phyloP scores from a whole-genome alignment of 2,888 invertebrate genomes.

The Pristionchus mayeri region DNA sequence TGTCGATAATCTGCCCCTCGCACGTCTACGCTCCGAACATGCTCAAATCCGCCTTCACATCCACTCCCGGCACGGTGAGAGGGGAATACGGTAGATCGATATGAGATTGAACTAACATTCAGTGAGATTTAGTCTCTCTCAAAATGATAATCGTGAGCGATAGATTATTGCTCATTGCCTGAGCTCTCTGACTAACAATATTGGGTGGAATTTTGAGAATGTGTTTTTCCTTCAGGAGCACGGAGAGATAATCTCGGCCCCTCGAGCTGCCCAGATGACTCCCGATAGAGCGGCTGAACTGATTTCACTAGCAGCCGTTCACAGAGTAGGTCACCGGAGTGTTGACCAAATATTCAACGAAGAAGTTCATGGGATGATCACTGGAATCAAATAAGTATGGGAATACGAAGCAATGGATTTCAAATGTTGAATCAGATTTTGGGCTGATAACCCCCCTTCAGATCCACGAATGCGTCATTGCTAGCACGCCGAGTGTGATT shows the following conservation, averaged over 20 bases:
- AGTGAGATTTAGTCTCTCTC: too few species aligned
- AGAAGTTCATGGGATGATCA: background rate
- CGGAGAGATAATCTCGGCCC: conserved; percentile 46
- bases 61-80: conserved; percentile 20
- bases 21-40: conserved; percentile 80
- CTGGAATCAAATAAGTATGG: background rate
- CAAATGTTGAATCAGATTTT: background rate
- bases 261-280: conserved; percentile 42
- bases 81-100: too few species aligned
- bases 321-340: too few species aligned
- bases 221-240: conserved; percentile 44
- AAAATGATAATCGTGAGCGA: too few species aligned
- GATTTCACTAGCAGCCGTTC: conserved; percentile 50
- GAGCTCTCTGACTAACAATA: background rate
- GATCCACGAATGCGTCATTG: conserved; percentile 46
- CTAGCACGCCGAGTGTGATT: background rate
- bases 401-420: background rate
- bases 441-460: background rate
- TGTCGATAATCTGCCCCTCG: conserved; percentile 85
- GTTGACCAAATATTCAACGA: too few species aligned
- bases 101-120: too few species aligned
- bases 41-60: conserved; percentile 49
- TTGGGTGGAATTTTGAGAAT: too few species aligned
- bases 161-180: too few species aligned
- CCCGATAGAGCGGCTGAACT: conserved; percentile 46